Percentiles rank a stretch among this genome's conserved stretches.
Conservation (phyloP, 2,113 vertebrate genomes). For the Cygnus buccinator region DNA sequence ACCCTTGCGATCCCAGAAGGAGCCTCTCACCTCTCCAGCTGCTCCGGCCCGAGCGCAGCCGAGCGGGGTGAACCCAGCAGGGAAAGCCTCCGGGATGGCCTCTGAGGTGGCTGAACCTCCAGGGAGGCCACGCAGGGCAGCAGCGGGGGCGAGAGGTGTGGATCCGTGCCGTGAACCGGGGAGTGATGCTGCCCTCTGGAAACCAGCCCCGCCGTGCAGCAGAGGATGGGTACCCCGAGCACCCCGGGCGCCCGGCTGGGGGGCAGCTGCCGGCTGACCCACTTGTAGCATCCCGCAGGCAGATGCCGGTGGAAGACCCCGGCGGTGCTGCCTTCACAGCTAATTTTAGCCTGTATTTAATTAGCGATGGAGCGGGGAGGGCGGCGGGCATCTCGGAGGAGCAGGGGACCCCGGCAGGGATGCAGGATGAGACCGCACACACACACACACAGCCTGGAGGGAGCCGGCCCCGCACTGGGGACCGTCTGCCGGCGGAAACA, state of each 20-base stretch:
- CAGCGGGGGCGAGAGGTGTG: rapidly evolving
- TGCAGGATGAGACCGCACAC: no score
- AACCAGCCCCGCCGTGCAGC: neutral
- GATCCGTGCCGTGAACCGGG: rapidly evolving
- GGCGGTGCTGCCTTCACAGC: neutral
- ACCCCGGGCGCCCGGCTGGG: neutral
- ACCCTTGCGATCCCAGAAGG: constrained; percentile 4
- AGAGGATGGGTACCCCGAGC: neutral
- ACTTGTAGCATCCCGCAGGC: neutral
- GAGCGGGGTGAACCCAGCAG: neutral
- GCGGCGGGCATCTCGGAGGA: rapidly evolving
- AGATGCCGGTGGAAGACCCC: constrained; percentile 44
- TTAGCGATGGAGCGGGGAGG: neutral
- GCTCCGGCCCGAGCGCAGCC: neutral
- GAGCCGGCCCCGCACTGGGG: no score
- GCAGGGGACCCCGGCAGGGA: neutral
- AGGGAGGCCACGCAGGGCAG: neutral
- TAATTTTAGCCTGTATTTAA: constrained; percentile 39
- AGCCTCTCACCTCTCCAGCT: neutral
- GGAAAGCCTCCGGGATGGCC: neutral
- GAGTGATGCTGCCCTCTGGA: neutral
- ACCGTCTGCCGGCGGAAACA: neutral
- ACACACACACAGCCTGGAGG: no score
- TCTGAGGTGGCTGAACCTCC: neutral
- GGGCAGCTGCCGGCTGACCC: constrained; percentile 15